Percentiles rank a stretch among this genome's conserved stretches.
Evolutionary conservation across 2,888 invertebrate genomes (phyloP).

Genomic region (Tipula vernalis): DNA sequence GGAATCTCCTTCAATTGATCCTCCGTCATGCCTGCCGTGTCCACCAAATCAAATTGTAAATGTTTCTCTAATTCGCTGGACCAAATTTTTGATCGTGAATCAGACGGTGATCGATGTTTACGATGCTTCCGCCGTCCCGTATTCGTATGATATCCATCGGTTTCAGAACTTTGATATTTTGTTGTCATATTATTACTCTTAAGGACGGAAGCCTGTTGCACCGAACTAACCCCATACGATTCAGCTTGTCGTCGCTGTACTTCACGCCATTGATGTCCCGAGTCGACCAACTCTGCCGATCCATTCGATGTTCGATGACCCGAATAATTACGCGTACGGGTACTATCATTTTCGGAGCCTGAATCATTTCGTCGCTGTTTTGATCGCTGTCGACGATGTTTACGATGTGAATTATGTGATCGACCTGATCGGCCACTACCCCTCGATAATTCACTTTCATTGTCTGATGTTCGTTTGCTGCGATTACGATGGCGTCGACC

Average conservation of each 20-base stretch:
- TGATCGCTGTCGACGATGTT: constrained; percentile 58
- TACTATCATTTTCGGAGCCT: constrained; percentile 59
- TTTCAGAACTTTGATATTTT: constrained; percentile 36
- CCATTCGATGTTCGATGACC: constrained; percentile 34
- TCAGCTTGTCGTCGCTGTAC: constrained; percentile 63
- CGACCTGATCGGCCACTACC: constrained; percentile 70
- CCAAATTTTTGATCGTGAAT: constrained; percentile 55
- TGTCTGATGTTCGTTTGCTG: constrained; percentile 72
- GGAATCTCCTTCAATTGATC: constrained; percentile 77
- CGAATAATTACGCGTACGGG: constrained; percentile 35
- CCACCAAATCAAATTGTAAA: constrained; percentile 76
- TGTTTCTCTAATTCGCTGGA: constrained; percentile 71
- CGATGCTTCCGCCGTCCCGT: constrained; percentile 33
- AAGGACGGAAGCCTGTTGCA: constrained; percentile 58
- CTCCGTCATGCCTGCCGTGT: constrained; percentile 80
- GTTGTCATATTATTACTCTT: constrained; percentile 41
- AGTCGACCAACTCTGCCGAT: constrained; percentile 65
- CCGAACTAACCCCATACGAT: constrained; percentile 38
- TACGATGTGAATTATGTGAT: constrained; percentile 60
- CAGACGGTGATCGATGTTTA: constrained; percentile 59
- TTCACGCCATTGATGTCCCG: constrained; percentile 81
- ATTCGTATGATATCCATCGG: constrained; percentile 39
- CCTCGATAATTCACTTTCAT: constrained; percentile 80
- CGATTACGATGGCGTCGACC: constrained; percentile 60
- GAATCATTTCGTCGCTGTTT: constrained; percentile 61